Evolutionary conservation across 2,113 vertebrate genomes (phyloP).

Genomic region (Crypturellus undulatus): DNA sequence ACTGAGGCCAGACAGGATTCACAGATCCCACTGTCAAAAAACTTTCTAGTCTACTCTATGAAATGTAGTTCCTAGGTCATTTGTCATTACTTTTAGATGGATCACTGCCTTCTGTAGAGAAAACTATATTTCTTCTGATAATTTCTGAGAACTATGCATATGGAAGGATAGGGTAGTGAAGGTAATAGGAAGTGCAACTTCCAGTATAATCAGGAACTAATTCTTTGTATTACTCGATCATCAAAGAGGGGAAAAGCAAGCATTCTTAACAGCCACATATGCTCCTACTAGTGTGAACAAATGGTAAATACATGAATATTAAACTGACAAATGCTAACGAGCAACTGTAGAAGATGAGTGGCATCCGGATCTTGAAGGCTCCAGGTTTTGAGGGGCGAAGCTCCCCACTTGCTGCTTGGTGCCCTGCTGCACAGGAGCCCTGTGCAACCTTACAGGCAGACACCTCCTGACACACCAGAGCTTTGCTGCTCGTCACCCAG

Average conservation of each 20-base stretch:
- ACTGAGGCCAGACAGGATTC: background rate
- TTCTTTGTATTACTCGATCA: background rate
- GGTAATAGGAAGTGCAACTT: background rate
- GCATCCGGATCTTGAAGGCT: background rate
- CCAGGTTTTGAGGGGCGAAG: background rate
- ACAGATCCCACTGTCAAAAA: background rate
- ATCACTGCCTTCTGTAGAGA: accelerated
- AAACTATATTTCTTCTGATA: background rate
- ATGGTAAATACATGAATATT: background rate
- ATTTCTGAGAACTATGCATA: background rate
- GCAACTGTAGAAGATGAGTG: background rate
- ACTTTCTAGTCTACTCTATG: background rate
- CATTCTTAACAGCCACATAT: background rate
- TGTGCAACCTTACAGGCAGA: accelerated
- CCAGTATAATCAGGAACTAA: background rate
- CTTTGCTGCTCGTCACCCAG: background rate
- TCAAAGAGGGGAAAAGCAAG: background rate
- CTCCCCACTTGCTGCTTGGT: background rate
- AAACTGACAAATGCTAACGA: background rate
- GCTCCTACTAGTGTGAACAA: background rate
- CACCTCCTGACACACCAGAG: accelerated
- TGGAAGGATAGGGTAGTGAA: background rate
- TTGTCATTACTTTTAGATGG: background rate
- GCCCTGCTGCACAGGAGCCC: background rate
- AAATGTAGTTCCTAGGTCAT: background rate